Evolutionary conservation across 2,888 invertebrate species (phyloP).

Genomic region (Notodonta dromedarius): DNA sequence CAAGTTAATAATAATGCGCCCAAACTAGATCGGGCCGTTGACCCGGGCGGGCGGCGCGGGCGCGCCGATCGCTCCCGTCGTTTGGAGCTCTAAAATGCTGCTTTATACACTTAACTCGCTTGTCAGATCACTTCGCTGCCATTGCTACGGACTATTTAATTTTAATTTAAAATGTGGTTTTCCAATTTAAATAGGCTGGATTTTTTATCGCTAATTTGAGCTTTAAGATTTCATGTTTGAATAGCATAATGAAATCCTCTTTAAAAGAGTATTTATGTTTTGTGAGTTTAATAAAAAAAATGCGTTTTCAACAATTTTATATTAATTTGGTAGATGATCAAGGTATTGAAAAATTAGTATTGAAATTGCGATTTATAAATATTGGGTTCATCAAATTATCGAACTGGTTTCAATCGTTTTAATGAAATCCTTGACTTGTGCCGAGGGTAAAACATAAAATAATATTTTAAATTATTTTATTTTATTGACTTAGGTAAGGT

Average conservation of each 20-base stretch:
- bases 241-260: background rate
- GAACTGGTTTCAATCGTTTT: no score
- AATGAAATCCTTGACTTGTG: no score
- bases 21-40: conserved; percentile 83
- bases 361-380: no score
- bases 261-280: no score
- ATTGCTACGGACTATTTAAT: background rate
- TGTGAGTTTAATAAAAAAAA: no score
- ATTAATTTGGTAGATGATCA: no score
- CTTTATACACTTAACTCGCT: conserved; percentile 30
- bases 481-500: no score
- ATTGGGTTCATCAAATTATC: no score
- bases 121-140: background rate
- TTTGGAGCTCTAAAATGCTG: conserved; percentile 71
- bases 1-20: conserved; percentile 82
- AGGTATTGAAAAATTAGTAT: no score
- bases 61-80: conserved; percentile 64
- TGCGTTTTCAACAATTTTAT: no score
- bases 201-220: conserved; percentile 7
- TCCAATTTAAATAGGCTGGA: background rate
- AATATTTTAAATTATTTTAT: no score
- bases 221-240: conserved; percentile 7
- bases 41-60: conserved; percentile 71
- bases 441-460: no score
- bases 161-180: background rate